Base-by-base conservation (phyloP, 30 jellyfish, hydroid and myxozoan species). In the Cassiopea xamachana region DNA sequence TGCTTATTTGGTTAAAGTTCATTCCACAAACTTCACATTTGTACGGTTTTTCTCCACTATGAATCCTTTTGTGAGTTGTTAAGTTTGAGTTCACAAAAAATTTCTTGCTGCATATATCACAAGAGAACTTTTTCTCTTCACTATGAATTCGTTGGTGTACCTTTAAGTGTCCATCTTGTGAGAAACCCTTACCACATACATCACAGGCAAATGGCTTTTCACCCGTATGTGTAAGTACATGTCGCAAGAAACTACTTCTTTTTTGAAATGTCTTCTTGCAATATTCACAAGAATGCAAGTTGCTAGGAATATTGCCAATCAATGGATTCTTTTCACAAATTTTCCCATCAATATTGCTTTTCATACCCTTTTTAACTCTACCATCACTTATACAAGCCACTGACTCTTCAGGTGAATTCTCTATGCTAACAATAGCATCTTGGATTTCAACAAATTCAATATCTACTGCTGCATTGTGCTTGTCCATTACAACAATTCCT, bases 141-240 rank as follows among this genome's bases (percentile, higher is more conserved):
- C 45, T 86, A 68, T 86, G 93, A 12, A 17, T 86, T 5, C 69
- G 73, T 16, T 74, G 46, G 58, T 86, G 93, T 1, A 39, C 77
- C 45, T 13, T 75, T 3, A 75, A 18, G 45, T 75, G 78, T 9
- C 19, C 72, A 61, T 45, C 17, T 43, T 60, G 76, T 7, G 83
- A 46, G 81, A 86, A 86, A 14, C 81, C 61, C 47, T 86, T 86
- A 14, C 83, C 84, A 61, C 93, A 86, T 3, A 44, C 49, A 48
- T 46, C 82, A 61, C 93, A 86, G 7, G 46, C 46, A 48, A 46
- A 62, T 39, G 83, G 88, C 46, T 86, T 75, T 39, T 59, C 93
- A 13, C 61, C 87, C 2, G 88, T 64, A 50, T 86, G 93, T 50
- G 75, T 60, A 12, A 12, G 15, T 8, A 44, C 48, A 50, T 83